These are phyloP conservation scores for Clusia tigrina DNA, from an alignment of 2,888 invertebrate species.

Conservation along the genomic window DNA sequence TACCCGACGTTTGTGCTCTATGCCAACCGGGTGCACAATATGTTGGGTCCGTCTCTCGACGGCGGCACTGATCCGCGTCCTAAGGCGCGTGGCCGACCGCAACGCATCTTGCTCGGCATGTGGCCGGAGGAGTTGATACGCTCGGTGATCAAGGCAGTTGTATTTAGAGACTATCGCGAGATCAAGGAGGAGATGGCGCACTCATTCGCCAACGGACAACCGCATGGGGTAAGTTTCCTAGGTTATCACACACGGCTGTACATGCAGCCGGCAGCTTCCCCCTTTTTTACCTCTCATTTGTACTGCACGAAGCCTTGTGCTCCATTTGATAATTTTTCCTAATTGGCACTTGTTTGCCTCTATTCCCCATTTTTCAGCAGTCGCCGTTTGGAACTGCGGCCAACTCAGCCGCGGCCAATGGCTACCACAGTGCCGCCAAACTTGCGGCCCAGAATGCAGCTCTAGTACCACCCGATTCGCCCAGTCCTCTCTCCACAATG, in stretches of 20 bases:
- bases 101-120: constrained; percentile 87
- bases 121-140: constrained; percentile 95
- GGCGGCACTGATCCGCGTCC: constrained; percentile 90
- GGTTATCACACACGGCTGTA: constrained; percentile 7
- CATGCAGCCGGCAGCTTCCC: neutral
- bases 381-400: constrained; percentile 48
- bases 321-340: no score
- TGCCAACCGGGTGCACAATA: constrained; percentile 91
- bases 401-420: constrained; percentile 48
- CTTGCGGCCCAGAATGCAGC: constrained; percentile 54
- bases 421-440: constrained; percentile 54
- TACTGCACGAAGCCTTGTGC: no score
- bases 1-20: constrained; percentile 94
- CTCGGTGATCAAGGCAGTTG: constrained; percentile 89
- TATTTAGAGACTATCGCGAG: constrained; percentile 87
- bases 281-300: constrained; percentile 15
- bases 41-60: constrained; percentile 90
- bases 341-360: neutral
- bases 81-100: constrained; percentile 89
- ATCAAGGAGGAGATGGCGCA: constrained; percentile 76
- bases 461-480: constrained; percentile 49
- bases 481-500: constrained; percentile 58
- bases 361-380: constrained; percentile 24
- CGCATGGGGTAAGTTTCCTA: constrained; percentile 46
- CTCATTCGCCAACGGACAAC: constrained; percentile 63